Base-by-base conservation (phyloP, 2,888 invertebrate species). In the Erpobdella octoculata region DNA sequence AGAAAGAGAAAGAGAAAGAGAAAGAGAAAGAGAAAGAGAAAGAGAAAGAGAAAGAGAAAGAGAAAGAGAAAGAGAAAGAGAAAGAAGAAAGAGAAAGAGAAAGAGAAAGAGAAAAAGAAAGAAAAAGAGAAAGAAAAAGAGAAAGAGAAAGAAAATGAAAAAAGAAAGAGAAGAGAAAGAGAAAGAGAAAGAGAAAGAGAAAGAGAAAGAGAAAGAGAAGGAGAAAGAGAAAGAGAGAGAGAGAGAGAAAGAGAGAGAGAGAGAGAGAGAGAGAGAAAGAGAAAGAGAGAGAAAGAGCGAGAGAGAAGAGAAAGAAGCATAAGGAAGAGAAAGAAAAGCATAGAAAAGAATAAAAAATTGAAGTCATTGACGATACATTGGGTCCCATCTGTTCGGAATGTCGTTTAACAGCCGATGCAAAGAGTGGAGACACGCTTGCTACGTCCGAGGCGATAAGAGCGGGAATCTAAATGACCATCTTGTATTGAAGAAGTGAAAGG, bases 11-110 rank as follows among this genome's bases (percentile, higher is more conserved):
- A 53, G 36, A 33, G 36, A 37, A 41, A 46, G 33, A 33, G 48
- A 37, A 21, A 48, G 35, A 21, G 48, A 53, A 70, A 35, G 53
- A 21, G 36, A 21, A 21, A 35, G 28, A 48, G 33, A 33, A 35
- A 72, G 71, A 48, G 28, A 25, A 46, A 71, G 71, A 71, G 25
- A 31, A 18, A 71, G 28, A 31, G 21, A 31, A 35, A 28, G 71
- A 48, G 33, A 37, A 25, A 48, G 21, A 31, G 31, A 21, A 31
- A 53, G 58, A 18, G 48, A 35, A 25, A 53, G 71, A 41, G 25
- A 28, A 31, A 25, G 31, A 35, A 41, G 31, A 31, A 31, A 71
- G 71, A 36, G 28, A 28, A n/a, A 68, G 70, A 68, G 35, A 33
- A 25, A 70, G 69, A 65, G 25, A 25, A n/a, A 70, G 36, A 15